phyloP scores from a whole-genome alignment of 2,797 vertebrate species.

The Nasua narica region DNA sequence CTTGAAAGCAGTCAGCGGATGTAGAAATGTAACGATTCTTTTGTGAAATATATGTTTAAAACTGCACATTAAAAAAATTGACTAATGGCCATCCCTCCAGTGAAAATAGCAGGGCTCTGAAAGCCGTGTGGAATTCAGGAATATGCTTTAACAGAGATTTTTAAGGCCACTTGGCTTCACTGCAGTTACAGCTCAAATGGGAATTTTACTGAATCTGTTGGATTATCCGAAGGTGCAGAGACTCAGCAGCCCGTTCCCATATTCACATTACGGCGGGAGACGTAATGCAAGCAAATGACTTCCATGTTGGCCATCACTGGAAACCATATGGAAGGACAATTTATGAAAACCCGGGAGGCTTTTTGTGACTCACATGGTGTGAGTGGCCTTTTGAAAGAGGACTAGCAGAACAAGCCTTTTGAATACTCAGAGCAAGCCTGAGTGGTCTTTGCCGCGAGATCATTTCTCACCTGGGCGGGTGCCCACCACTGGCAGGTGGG shows the following conservation, averaged over 20 bases:
- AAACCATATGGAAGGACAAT: neutral
- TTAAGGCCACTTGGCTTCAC: neutral
- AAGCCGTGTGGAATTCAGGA: neutral
- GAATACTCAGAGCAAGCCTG: neutral
- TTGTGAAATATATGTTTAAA: conserved; percentile 9
- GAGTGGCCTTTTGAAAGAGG: neutral
- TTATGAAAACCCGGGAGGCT: neutral
- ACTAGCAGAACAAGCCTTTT: neutral
- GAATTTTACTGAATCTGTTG: neutral
- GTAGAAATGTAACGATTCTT: neutral
- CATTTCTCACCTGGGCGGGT: neutral
- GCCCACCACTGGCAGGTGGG: neutral
- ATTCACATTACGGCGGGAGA: rapidly evolving
- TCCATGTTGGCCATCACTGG: neutral
- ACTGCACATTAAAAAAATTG: neutral
- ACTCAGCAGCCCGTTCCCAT: rapidly evolving
- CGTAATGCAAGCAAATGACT: neutral
- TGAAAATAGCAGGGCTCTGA: neutral
- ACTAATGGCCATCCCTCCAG: too few species aligned
- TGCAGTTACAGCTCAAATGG: neutral
- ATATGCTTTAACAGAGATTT: neutral
- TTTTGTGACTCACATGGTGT: neutral
- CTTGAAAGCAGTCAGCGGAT: neutral
- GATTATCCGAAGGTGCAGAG: neutral
- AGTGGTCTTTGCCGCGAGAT: neutral